These are phyloP conservation scores for Anguilla anguilla DNA, from an alignment of 2,797 vertebrate genomes.

Conservation along the genomic window DNA sequence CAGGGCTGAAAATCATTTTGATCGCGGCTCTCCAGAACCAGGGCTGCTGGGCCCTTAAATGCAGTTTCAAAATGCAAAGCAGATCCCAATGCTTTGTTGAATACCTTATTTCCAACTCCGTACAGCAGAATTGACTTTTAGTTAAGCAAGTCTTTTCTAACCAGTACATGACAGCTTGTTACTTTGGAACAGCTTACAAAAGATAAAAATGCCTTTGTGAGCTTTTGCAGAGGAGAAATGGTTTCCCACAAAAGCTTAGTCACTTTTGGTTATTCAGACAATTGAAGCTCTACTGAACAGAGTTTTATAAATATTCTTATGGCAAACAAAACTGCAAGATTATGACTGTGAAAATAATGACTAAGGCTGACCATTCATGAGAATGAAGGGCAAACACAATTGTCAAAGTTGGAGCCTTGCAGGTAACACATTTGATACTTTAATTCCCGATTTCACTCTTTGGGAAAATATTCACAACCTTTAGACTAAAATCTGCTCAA, in stretches of 20 bases:
- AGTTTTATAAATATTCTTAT: background rate
- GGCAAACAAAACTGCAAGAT: background rate
- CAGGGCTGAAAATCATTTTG: background rate
- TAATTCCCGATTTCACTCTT: conserved; percentile 38
- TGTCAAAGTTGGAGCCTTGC: conserved; percentile 3
- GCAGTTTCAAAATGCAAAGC: conserved; percentile 26
- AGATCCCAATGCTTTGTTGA: conserved; percentile 33
- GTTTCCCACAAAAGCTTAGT: conserved; percentile 35
- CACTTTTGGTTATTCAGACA: background rate
- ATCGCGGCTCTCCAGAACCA: background rate
- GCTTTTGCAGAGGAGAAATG: conserved; percentile 35
- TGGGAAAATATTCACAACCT: conserved; percentile 18
- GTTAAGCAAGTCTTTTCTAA: background rate
- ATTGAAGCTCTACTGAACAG: background rate
- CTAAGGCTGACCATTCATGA: conserved; percentile 20
- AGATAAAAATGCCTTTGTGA: conserved; percentile 33
- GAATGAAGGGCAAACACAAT: background rate
- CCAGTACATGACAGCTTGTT: background rate
- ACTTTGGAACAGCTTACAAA: conserved; percentile 50
- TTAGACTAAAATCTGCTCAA: background rate
- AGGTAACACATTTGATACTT: conserved; percentile 32
- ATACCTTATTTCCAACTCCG: conserved; percentile 6
- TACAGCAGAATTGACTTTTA: background rate
- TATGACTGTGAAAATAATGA: background rate
- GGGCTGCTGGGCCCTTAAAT: conserved; percentile 44